Evolutionary conservation across 2,113 vertebrate genomes (phyloP), one percentile per base, ranked within the genome.

Genomic region (Eulacestoma nigropectus): DNA sequence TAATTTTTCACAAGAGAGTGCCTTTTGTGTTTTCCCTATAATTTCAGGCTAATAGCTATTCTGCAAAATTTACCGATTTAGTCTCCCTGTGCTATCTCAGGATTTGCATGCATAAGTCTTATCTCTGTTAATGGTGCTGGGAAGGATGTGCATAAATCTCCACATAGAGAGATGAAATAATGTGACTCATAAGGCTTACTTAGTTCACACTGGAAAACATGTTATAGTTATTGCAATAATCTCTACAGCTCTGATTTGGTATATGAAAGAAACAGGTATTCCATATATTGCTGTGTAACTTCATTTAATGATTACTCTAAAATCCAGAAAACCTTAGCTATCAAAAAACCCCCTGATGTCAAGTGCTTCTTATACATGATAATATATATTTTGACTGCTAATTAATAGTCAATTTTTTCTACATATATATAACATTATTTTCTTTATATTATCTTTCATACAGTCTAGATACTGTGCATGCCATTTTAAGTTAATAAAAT

Each of bases 51-150:
- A 90, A 94, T 80, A 87, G 68, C 62, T 62, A 39, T 81, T 97
- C 85, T 88, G 44, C 27, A 85, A 63, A 94, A 93, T 90, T 67
- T 78, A 75, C 78, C 0, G 0, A 21, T 75, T 75, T 84, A 4
- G 77, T 89, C 70, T 94, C 77, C 46, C 46, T 1, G 4, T 83
- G 55, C 64, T 80, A 27, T 76, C 14, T 67, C 59, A 73, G 80
- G 80, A 95, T 96, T 96, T 95, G 57, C 94, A 95, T 90, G 69
- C n/a, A 65, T 90, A 94, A 89, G 37, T 74, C 78, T 85, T 82
- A 91, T 87, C 76, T 70, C 22, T 72, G 44, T 42, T 91, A 96
- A 90, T 94, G 73, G 87, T 56, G 11, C n/a, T 87, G 26, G 22
- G 29, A 94, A 91, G 63, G 65, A 70, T 85, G 41, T 83, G 22